Base-by-base conservation (phyloP, 1,140 invertebrate genomes). In the Sarcophaga bullata region DNA sequence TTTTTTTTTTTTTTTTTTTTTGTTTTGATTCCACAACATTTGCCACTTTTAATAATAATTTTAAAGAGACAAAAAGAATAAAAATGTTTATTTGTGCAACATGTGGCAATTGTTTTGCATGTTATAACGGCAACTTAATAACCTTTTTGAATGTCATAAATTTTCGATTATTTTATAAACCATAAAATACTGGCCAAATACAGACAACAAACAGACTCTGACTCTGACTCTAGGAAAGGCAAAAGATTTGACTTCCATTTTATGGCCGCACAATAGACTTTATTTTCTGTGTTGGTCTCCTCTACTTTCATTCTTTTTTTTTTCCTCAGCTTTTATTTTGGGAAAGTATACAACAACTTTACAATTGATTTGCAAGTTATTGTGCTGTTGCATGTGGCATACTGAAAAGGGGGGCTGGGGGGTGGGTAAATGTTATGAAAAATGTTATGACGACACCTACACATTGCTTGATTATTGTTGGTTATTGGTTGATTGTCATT, bases 141-240 rank as follows among this genome's bases (percentile, higher is more conserved):
- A 68, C 62, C 62, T 68, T 68, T 37, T 68, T 68, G 62, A 25
- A 25, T 68, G 17, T 68, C 62, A 68, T 68, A 68, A 68, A 68
- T 25, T 68, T 7, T 25, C 6, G n/a, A 8, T 68, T 68, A 19
- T 19, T 68, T 17, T 68, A 5, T 68, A 37, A 37, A 37, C 25
- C 25, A 37, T 2, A 37, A 37, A 37, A 37, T 37, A 37, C 25
- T 37, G 25, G 25, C 25, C 25, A 37, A 37, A 37, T 4, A 37
- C 1, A 37, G 1, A 37, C 1, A 1, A 37, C 25, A 37, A 1
- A 37, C 1, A 37, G 25, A 37, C 25, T 37, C 25, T 37, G 25
- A 37, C 25, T 37, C 25, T 37, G 25, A 37, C 25, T 37, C 1
- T 37, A 37, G 25, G 1, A 37, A 37, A 37, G 4, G 25, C 25